Base-by-base conservation (phyloP, 2,113 vertebrate genomes). In the Gasterosteus aculeatus region DNA sequence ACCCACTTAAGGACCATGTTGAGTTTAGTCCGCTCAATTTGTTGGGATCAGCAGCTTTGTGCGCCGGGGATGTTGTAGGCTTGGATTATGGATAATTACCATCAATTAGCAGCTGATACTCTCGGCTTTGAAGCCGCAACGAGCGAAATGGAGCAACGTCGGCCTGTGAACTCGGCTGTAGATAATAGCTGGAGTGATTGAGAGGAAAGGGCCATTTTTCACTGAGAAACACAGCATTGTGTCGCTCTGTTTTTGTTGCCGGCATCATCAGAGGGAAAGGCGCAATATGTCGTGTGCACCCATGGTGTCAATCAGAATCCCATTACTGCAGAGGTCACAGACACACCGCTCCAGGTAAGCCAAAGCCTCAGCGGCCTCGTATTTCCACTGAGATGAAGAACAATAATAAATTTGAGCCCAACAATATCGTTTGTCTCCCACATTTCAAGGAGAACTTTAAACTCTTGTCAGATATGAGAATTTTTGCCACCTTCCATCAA, bases 311-410 rank as follows among this genome's bases (percentile, higher is more conserved):
- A 75, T 92, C 87, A 89, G 82, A 85, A 85, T 90, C 85, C 87
- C 76, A 91, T 93, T 93, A 92, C 82, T 82, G 81, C 82, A 79
- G 90, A 93, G 87, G 90, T 91, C 90, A 91, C 31, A 80, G 79
- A 80, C 84, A 65, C 75, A 51, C 46, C 72, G 75, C 91, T 85
- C 44, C 79, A 85, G 89, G 85, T 83, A 69, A 80, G 59, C 69
- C 56, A 59, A 57, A 64, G 63, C 66, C 80, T 82, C 81, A 29
- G 33, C n/a, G 16, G 75, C 57, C 81, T 80, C n/a, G 58, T 47
- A 49, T 88, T 83, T 88, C 81, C 78, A 76, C 79, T 62, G n/a
- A 83, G 81, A 87, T 64, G 75, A 82, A 78, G 71, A 83, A 78
- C 78, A 74, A 56, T 60, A 84, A 90, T 70, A 87, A 53, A 75